These are phyloP conservation scores for Equus przewalskii DNA, from an alignment of 2,113 vertebrate species.

Conservation along the genomic window DNA sequence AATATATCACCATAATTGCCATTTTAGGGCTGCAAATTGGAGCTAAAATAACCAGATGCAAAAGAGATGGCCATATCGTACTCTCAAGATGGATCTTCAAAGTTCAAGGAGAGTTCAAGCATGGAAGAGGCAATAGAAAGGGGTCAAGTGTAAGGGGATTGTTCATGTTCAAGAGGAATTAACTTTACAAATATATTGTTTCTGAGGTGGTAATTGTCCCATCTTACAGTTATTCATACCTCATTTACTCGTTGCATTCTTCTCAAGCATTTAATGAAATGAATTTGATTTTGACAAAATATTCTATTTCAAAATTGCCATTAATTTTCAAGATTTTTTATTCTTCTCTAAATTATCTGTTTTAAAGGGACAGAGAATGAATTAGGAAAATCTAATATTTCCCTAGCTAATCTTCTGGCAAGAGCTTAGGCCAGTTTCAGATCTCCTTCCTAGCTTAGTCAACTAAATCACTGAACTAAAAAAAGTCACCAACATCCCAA, in stretches of 20 bases:
- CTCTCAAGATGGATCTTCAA: slow-evolving; percentile 91
- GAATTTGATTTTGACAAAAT: slow-evolving; percentile 91
- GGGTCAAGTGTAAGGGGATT: slow-evolving; percentile 94
- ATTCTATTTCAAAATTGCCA: slow-evolving; percentile 88
- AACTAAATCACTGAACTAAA: slow-evolving; percentile 17
- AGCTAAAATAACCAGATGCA: slow-evolving; percentile 99
- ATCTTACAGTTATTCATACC: slow-evolving; percentile 96
- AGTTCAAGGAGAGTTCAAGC: slow-evolving; percentile 99
- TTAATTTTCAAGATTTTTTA: slow-evolving; percentile 85
- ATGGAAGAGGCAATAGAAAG: slow-evolving; percentile 92
- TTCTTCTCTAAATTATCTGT: slow-evolving; percentile 72
- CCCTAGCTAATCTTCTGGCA: background rate
- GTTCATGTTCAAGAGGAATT: slow-evolving; percentile 93
- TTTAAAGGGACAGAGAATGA: slow-evolving; percentile 75
- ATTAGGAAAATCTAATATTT: background rate
- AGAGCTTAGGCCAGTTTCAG: background rate
- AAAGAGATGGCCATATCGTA: slow-evolving; percentile 93
- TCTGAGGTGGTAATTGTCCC: slow-evolving; percentile 96
- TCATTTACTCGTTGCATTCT: slow-evolving; percentile 95
- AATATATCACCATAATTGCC: slow-evolving; percentile 97
- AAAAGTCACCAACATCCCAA: background rate
- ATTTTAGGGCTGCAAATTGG: slow-evolving; percentile 97
- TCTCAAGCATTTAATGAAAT: slow-evolving; percentile 91
- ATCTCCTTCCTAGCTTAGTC: background rate
- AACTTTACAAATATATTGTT: slow-evolving; percentile 98